Percentiles rank a stretch among this genome's conserved stretches.
phyloP scores from a whole-genome alignment of 2,113 vertebrate species.

The Cinclus mexicanus region DNA sequence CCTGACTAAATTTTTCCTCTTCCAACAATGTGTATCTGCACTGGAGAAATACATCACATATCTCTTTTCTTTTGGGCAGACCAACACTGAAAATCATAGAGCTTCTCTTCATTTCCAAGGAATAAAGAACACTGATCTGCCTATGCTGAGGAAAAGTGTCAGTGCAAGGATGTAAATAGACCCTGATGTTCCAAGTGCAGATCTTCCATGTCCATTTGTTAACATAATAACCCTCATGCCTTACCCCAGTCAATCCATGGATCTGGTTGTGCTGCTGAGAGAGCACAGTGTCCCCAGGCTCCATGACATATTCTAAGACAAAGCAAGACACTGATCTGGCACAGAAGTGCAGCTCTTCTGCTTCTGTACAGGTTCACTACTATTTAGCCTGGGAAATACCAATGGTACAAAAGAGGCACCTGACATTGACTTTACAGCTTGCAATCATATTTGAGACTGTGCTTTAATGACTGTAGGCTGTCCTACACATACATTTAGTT shows the following conservation, averaged over 20 bases:
- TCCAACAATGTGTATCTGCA: background rate
- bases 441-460: background rate
- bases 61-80: background rate
- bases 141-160: background rate
- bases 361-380: background rate
- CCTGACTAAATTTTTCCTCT: background rate
- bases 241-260: background rate
- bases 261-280: background rate
- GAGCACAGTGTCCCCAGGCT: background rate
- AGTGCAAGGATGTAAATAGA: background rate
- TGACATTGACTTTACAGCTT: background rate
- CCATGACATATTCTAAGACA: background rate
- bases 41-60: background rate
- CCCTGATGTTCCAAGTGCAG: background rate
- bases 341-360: background rate
- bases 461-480: slow-evolving; percentile 1
- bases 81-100: background rate
- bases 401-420: background rate
- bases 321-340: background rate
- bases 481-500: background rate
- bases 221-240: background rate
- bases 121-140: background rate
- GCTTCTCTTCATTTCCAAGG: background rate
- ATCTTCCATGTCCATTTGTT: background rate
- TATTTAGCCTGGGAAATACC: background rate